These are phyloP conservation scores for Oscheius sp. DNA, from an alignment of 2,888 invertebrate genomes.

Conservation along the genomic window DNA sequence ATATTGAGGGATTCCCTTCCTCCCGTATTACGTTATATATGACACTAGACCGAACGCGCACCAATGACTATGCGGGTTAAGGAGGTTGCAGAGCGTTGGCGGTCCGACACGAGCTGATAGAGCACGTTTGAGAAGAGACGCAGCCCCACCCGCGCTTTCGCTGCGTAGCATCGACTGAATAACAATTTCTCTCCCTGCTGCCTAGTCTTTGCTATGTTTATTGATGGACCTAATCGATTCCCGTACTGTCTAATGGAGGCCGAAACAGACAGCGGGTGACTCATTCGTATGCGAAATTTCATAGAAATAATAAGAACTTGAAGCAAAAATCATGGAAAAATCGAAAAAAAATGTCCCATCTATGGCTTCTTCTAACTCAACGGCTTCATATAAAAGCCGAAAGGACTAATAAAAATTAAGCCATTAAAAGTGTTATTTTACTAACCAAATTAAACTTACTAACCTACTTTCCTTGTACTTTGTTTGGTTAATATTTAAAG, in stretches of 20 bases:
- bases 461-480: no score
- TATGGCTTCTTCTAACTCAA: no score
- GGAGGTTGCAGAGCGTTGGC: slow-evolving; percentile 19
- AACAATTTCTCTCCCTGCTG: slow-evolving; percentile 33
- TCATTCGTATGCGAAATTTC: no score
- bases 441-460: no score
- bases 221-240: slow-evolving; percentile 17
- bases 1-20: slow-evolving; percentile 16
- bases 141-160: slow-evolving; percentile 18
- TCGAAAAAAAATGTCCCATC: no score
- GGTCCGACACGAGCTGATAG: slow-evolving; percentile 15
- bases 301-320: no score
- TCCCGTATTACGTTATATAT: slow-evolving; percentile 35
- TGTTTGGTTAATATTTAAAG: no score
- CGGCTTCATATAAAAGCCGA: no score
- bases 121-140: slow-evolving; percentile 7
- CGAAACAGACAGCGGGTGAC: no score
- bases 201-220: slow-evolving; percentile 22
- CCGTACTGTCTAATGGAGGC: slow-evolving; percentile 12
- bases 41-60: slow-evolving; percentile 23
- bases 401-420: no score
- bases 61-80: slow-evolving; percentile 3
- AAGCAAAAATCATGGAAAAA: no score
- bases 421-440: no score
- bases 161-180: slow-evolving; percentile 39